A percentile compares a stretch with the other conserved stretches of the same genome.
Evolutionary conservation across 2,113 vertebrate species (phyloP).

Genomic region (Plestiodon gilberti): DNA sequence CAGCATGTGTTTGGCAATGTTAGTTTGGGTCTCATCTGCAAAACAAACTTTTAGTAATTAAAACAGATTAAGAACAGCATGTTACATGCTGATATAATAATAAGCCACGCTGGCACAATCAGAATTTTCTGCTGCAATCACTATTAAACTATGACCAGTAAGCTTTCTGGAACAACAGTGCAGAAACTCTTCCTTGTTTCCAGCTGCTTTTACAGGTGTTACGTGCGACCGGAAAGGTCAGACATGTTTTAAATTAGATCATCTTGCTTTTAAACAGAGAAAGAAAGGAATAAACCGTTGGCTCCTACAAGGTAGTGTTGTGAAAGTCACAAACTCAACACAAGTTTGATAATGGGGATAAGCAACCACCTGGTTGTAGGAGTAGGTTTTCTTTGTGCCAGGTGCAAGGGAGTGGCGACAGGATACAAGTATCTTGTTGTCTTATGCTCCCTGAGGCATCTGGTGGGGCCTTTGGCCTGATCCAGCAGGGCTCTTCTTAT

Average conservation of each 20-base stretch:
- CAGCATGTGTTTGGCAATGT: conserved; percentile 88
- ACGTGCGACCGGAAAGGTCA: neutral
- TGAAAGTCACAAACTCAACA: neutral
- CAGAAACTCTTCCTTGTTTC: neutral
- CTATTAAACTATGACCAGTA: rapidly evolving
- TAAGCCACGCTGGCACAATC: neutral
- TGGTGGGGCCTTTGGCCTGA: too few species aligned
- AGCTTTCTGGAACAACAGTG: neutral
- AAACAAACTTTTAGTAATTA: conserved; percentile 54
- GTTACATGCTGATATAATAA: neutral
- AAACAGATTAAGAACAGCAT: rapidly evolving
- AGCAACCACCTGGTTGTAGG: too few species aligned
- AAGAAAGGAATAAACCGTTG: neutral
- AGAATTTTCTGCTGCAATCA: neutral
- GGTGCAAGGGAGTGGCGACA: too few species aligned
- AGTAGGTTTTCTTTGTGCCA: too few species aligned
- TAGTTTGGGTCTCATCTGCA: conserved; percentile 91
- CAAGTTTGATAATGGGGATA: too few species aligned
- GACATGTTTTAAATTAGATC: neutral
- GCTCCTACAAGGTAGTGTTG: neutral
- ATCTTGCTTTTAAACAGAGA: neutral
- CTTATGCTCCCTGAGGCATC: too few species aligned
- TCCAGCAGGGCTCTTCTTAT: too few species aligned
- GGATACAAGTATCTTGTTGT: too few species aligned
- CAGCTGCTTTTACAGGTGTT: neutral